A percentile compares a stretch with the other conserved stretches of the same genome.
Evolutionary conservation across 2,113 vertebrate genomes (phyloP).

Genomic region (Arvicanthis niloticus): DNA sequence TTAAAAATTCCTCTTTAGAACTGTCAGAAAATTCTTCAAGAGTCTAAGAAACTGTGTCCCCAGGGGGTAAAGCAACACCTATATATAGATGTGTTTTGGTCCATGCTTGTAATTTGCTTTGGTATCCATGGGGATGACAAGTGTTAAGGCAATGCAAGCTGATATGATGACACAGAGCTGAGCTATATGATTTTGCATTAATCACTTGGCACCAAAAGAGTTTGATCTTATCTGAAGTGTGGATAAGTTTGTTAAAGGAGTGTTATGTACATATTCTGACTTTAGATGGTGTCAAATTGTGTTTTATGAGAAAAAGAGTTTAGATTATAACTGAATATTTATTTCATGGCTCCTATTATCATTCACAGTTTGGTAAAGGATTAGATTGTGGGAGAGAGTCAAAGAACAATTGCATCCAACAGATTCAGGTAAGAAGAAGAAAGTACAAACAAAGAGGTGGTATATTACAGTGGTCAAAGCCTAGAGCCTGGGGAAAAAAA

Average conservation of each 20-base stretch:
- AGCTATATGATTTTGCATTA: constrained; percentile 5
- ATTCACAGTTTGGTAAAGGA: not conserved
- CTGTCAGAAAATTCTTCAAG: constrained; percentile 57
- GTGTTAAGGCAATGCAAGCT: constrained; percentile 37
- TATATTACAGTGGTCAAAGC: not conserved
- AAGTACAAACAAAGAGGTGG: not conserved
- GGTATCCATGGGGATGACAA: constrained; percentile 50
- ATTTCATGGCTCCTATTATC: not conserved
- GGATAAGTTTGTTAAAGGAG: constrained; percentile 18
- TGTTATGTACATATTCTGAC: constrained; percentile 28
- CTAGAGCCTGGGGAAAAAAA: not conserved
- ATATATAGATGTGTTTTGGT: constrained; percentile 19
- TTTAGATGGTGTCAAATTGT: constrained; percentile 24
- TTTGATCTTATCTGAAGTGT: constrained; percentile 58
- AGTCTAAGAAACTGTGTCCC: constrained; percentile 53
- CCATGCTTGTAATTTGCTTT: constrained; percentile 28
- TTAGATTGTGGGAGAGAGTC: not conserved
- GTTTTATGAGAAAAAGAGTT: not conserved
- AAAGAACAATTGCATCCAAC: not conserved
- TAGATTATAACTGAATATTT: constrained; percentile 5
- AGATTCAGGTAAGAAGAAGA: not conserved
- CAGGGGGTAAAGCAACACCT: not conserved
- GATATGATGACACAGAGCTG: constrained; percentile 33
- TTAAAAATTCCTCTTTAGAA: constrained; percentile 41
- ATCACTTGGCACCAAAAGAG: constrained; percentile 44